Evolutionary conservation across 2,113 vertebrate genomes (phyloP).

Genomic region (Agapornis roseicollis): DNA sequence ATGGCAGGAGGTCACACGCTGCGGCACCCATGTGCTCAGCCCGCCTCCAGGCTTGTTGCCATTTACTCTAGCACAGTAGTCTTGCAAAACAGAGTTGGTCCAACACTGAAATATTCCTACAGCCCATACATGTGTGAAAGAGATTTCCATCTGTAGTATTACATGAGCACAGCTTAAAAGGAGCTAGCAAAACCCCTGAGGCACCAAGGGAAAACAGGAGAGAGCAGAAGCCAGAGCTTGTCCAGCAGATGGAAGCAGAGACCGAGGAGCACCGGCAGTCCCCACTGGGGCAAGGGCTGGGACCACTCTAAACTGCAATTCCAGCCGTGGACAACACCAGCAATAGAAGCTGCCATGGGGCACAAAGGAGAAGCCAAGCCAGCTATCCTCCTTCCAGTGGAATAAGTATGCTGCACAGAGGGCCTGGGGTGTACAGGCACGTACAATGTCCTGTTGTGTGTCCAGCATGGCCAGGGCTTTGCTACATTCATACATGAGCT

Average conservation of each 20-base stretch:
- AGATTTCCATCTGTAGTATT: not conserved
- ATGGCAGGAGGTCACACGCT: not conserved
- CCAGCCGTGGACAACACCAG: not conserved
- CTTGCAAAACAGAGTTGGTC: not conserved
- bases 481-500: fast-evolving
- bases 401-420: not conserved
- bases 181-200: not conserved
- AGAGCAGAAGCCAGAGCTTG: not conserved
- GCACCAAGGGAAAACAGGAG: not conserved
- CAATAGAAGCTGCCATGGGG: not conserved
- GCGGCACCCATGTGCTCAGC: not conserved
- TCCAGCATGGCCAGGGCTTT: not conserved
- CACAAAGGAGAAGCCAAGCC: not conserved
- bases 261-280: not conserved
- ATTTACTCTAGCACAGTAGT: not conserved
- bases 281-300: not conserved
- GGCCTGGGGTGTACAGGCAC: not conserved
- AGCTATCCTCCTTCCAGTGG: not conserved
- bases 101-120: not conserved
- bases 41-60: not conserved
- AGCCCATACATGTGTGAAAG: not conserved
- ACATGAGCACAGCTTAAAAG: not conserved
- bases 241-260: constrained; percentile 76
- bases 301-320: not conserved
- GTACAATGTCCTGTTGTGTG: not conserved